phyloP scores from a whole-genome alignment of 2,888 invertebrate genomes.

The Amiota communis region DNA sequence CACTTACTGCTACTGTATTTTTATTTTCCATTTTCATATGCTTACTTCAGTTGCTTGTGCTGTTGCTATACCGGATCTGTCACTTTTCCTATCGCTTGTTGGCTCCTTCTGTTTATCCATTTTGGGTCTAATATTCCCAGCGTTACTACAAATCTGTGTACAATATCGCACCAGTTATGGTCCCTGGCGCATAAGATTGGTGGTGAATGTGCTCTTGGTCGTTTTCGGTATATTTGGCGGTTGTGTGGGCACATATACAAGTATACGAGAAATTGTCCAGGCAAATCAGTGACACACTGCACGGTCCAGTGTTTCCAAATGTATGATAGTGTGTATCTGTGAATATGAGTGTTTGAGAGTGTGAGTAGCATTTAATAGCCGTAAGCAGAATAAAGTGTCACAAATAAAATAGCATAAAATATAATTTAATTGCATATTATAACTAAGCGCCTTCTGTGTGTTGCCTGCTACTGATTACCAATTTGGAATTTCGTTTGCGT shows the following conservation, averaged over 20 bases:
- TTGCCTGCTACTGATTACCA: neutral
- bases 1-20: neutral
- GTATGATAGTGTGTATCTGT: neutral
- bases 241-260: constrained; percentile 78
- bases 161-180: constrained; percentile 81
- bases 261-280: constrained; percentile 65
- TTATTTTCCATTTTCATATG: neutral
- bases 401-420: constrained; percentile 22
- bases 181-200: constrained; percentile 80
- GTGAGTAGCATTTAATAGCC: neutral
- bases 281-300: constrained; percentile 43
- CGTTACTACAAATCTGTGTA: constrained; percentile 88
- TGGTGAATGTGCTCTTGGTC: constrained; percentile 82
- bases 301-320: neutral
- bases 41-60: constrained; percentile 81
- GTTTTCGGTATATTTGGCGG: constrained; percentile 84
- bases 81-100: constrained; percentile 92
- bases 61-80: constrained; percentile 88
- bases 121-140: constrained; percentile 92
- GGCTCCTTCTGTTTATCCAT: constrained; percentile 94
- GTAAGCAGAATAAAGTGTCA: neutral
- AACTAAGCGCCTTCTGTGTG: neutral
- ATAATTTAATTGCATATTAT: constrained; percentile 14
- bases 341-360: constrained; percentile 33
- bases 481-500: neutral